Evolutionary conservation across 2,113 vertebrate species (phyloP).

Genomic region (Sporophila hypoxantha): DNA sequence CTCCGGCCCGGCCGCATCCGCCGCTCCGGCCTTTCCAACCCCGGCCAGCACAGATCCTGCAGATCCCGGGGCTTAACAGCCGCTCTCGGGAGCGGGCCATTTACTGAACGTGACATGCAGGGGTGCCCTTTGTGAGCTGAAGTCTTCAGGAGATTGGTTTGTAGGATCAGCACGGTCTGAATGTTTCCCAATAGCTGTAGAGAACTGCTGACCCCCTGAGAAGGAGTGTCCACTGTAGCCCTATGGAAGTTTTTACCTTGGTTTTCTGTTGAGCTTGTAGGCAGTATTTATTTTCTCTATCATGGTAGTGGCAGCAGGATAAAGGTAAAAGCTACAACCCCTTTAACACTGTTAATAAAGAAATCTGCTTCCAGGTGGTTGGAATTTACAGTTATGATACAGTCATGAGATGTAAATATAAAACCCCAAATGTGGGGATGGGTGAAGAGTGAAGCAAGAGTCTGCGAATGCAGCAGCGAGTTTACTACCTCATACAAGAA

Average conservation of each 20-base stretch:
- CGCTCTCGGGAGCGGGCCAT: accelerated
- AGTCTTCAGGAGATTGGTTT: neutral
- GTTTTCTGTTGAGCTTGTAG: neutral
- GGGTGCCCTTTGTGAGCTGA: neutral
- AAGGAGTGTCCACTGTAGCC: neutral
- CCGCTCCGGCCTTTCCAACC: neutral
- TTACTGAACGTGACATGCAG: neutral
- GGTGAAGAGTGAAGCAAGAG: neutral
- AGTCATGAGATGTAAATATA: neutral
- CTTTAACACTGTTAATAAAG: neutral
- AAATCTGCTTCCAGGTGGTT: neutral
- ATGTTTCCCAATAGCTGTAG: neutral
- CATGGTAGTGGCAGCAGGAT: neutral
- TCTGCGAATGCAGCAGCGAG: neutral
- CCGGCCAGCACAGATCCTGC: neutral
- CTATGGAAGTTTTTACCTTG: neutral
- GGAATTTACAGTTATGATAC: neutral
- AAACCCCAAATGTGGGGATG: neutral
- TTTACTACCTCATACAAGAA: neutral
- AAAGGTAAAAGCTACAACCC: neutral
- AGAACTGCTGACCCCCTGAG: neutral
- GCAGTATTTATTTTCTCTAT: neutral
- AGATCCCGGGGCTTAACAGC: neutral
- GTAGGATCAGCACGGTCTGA: neutral
- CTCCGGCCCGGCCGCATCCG: neutral